phyloP scores from a whole-genome alignment of 2,888 invertebrate genomes.

The Eupithecia inturbata region DNA sequence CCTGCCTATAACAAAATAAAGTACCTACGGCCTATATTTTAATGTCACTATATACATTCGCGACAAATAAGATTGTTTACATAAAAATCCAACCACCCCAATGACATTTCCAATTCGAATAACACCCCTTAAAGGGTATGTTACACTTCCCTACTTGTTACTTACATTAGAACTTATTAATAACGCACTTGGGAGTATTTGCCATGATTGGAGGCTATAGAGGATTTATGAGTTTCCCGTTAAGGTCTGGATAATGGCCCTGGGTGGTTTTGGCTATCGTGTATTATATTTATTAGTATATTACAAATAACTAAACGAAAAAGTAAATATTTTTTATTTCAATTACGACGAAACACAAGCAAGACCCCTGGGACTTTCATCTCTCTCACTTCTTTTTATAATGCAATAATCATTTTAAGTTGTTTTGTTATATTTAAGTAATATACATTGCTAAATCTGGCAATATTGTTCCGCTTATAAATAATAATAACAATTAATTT shows the following conservation, averaged over 20 bases:
- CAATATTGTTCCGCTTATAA: too few species aligned
- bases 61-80: constrained; percentile 39
- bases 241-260: neutral
- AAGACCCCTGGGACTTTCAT: too few species aligned
- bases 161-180: neutral
- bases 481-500: too few species aligned
- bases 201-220: neutral
- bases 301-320: too few species aligned
- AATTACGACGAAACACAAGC: too few species aligned
- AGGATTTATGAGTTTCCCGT: neutral
- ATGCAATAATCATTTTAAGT: too few species aligned
- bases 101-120: constrained; percentile 47
- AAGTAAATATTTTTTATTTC: too few species aligned
- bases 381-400: too few species aligned
- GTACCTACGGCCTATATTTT: constrained; percentile 3
- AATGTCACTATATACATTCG: constrained; percentile 27
- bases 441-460: too few species aligned
- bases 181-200: neutral
- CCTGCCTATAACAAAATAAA: neutral
- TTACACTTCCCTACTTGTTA: neutral
- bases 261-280: neutral
- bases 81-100: constrained; percentile 36
- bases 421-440: too few species aligned
- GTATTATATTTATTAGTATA: too few species aligned
- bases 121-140: constrained; percentile 22